Base-by-base conservation (phyloP, 1,140 invertebrate species). In the Scylla paramamosain region DNA sequence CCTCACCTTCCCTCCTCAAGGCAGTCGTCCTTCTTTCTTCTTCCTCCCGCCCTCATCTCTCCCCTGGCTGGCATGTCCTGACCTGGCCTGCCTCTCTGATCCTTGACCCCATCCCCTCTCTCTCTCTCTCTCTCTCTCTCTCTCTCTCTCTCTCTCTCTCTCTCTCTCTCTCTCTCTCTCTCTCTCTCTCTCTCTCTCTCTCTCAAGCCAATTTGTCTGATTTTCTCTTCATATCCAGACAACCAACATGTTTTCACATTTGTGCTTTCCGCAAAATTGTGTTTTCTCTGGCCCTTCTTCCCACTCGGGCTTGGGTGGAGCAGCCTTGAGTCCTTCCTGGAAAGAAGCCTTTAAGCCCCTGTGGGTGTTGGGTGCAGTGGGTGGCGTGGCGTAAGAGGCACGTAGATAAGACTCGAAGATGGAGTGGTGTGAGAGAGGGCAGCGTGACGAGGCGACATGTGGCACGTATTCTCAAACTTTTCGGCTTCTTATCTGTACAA, bases 141-240 rank as follows among this genome's bases (percentile, higher is more conserved):
- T 52, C 39, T 52, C 39, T 91, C 48, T 45, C 45, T 29, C n/a
- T 59, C 48, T 91, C 4, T 59, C 90, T 16, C 39, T 46, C 39
- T 91, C 48, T 29, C 45, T 91, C 90, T 52, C 39, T n/a, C 48
- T 91, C 48, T n/a, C 48, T 48, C 28, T 59, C 48, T 91, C 48
- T 90, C 88, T 90, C 88, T 90, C 88, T 90, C 88, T 90, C 88
- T 90, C 88, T 90, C 88, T 90, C 88, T 28, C 83, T 31, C 83
- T 31, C 83, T 31, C 12, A 10, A 3, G 10, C 12, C n/a, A 20
- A 12, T n/a, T n/a, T 77, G 4, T 77, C 8, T 77, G 4, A n/a
- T 7, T 77, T n/a, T 77, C 67, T n/a, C 8, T 25, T 67, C 59
- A 8, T 25, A 10, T 25, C 67, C 67, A 77, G 67, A 25, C 67